Evolutionary conservation across 2,113 vertebrate species (phyloP), one percentile per base, ranked within the genome.

Genomic region (Hemicordylus capensis): DNA sequence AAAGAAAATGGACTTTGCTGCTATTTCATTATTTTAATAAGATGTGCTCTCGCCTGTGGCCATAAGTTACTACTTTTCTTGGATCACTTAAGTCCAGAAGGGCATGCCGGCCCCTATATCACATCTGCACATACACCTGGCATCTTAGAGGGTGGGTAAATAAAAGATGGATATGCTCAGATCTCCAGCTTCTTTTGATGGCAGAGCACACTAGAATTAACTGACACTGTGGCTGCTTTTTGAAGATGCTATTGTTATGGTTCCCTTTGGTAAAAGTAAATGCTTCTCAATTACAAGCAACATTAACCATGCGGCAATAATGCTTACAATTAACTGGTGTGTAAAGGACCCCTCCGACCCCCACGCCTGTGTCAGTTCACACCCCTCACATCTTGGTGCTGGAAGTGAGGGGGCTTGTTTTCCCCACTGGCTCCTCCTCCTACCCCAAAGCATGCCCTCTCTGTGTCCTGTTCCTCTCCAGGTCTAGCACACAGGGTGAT

Each of bases 91-190:
- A 91, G 92, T 87, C 54, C 56, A 83, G 74, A 59, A 72, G 81
- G 88, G 74, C 83, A 83, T 80, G 37, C 48, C 48, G 48, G 24
- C 7, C 73, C n/a, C 76, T 24, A 88, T 91, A 93, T 91, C 88
- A 89, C 78, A 85, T 28, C 87, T 80, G 90, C 90, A 93, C 84
- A 92, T 81, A 83, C 85, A 93, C 79, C 63, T 93, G 83, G 69
- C 91, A 79, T 34, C 54, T 89, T 93, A n/a, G n/a, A n/a, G n/a
- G 93, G 86, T 72, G 51, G 90, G 81, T 79, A 94, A 91, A 81
- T 69, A 89, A 93, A 92, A 87, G 19, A 84, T 88, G 70, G 72
- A 90, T 94, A 39, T 58, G 86, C 90, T 73, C 51, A 89, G 74
- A 82, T 85, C 85, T 89, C 69, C 70, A 84, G 87, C 75, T 92